Evolutionary conservation across 64 coral and sea anemone species (phyloP).

Genomic region (Pachyseris speciosa): DNA sequence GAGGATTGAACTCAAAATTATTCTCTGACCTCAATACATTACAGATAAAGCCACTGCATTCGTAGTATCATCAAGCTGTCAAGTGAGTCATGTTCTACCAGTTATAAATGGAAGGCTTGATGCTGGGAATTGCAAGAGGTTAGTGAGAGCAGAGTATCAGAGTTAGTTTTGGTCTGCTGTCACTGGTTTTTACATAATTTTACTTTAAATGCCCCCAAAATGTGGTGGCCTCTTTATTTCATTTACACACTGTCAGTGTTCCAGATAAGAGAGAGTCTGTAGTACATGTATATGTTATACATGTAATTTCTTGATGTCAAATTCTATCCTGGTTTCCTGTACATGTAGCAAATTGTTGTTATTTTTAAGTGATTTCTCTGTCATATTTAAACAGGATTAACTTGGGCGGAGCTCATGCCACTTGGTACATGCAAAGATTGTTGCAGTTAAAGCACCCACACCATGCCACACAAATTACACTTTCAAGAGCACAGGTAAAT

Average conservation of each 20-base stretch:
- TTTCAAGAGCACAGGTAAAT: slow-evolving; percentile 93
- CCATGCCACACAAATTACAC: slow-evolving; percentile 87
- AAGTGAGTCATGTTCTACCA: slow-evolving; percentile 94
- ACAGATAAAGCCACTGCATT: slow-evolving; percentile 78
- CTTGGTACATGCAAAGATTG: slow-evolving; percentile 98
- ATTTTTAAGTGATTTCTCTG: not conserved
- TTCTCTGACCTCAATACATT: too few species aligned
- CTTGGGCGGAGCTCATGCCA: slow-evolving; percentile 80
- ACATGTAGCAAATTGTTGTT: not conserved
- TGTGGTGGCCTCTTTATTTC: too few species aligned
- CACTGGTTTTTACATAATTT: too few species aligned
- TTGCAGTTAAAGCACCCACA: slow-evolving; percentile 94
- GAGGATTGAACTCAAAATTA: too few species aligned
- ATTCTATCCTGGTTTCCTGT: too few species aligned
- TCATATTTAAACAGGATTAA: slow-evolving; percentile 79
- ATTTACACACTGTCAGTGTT: too few species aligned
- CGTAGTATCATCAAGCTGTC: slow-evolving; percentile 92
- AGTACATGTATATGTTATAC: too few species aligned
- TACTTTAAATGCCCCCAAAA: too few species aligned
- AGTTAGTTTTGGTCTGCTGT: too few species aligned
- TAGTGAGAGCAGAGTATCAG: too few species aligned
- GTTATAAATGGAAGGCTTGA: slow-evolving; percentile 92
- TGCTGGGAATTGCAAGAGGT: slow-evolving; percentile 98
- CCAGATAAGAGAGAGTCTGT: too few species aligned
- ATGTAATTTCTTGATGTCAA: not conserved